These are phyloP conservation scores for Macrosiphum euphorbiae DNA, from an alignment of 2,888 invertebrate species.

Conservation along the genomic window DNA sequence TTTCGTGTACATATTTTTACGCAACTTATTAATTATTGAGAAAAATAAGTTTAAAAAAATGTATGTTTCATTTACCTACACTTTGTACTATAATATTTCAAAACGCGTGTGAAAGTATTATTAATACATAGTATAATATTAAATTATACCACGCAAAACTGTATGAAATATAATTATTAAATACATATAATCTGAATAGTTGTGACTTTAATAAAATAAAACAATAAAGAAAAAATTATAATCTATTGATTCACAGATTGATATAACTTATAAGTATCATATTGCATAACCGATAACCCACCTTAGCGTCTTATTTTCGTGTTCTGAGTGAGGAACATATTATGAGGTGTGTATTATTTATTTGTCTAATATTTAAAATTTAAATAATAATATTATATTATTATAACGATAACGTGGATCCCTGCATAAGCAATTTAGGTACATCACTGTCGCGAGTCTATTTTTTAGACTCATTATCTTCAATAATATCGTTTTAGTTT, in stretches of 20 bases:
- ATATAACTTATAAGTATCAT: no score
- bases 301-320: not conserved
- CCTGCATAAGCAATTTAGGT: not conserved
- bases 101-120: not conserved
- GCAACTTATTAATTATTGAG: not conserved
- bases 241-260: no score
- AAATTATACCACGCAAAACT: not conserved
- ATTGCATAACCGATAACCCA: no score
- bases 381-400: not conserved
- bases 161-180: no score
- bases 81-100: not conserved
- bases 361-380: not conserved
- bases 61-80: not conserved
- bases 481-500: not conserved
- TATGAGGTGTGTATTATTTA: not conserved
- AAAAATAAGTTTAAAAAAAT: not conserved
- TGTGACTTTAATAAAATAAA: no score
- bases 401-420: not conserved
- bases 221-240: no score
- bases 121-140: not conserved
- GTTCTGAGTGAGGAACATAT: not conserved
- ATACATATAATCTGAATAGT: no score
- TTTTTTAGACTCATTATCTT: not conserved
- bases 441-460: not conserved
- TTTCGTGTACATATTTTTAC: not conserved